Evolutionary conservation across 35 echinoderm and acorn worm species (phyloP), one percentile per base, ranked within the genome.

Genomic region (Holothuria glaberrima): DNA sequence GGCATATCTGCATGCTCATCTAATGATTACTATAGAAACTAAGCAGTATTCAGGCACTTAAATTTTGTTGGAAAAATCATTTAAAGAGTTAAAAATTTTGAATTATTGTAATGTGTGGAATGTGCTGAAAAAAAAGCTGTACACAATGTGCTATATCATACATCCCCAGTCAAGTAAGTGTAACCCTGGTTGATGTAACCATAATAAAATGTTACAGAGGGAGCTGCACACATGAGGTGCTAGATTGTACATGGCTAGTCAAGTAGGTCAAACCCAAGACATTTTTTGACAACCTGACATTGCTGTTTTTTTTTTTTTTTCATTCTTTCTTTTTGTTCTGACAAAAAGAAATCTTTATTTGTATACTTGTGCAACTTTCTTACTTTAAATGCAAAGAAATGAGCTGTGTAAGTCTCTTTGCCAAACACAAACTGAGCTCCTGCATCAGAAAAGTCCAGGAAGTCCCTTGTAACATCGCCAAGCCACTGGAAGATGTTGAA

Each of bases 361-460:
- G 27, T 33, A 72, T 9, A 12, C 9, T 72, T 3, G 14, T 6
- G 12, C 30, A 31, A 24, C 34, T 50, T 48, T 17, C 41, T 91
- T 75, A 91, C 90, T 66, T 86, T 86, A 38, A 91, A 91, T 24
- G 90, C 90, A 86, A 91, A 91, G 26, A 73, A 91, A 75, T 91
- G 90, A 28, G 72, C 66, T 28, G 30, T 18, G 62, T 59, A 91
- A 32, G 41, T 87, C 5, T 48, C 26, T 30, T 52, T 41, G 27
- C 90, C 90, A 91, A 91, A 91, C 27, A 91, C 80, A 75, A 91
- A 91, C 80, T 86, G 63, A 19, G 90, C 22, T 6, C 90, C 90
- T 6, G 54, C 79, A 36, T 91, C 54, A 12, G 90, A 29, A 38
- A 91, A 91, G 18, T 19, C 56, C 13, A 91, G 33, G 58, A 91